Evolutionary conservation across 1,140 invertebrate species (phyloP), one percentile per base, ranked within the genome.

Genomic region (Cephus cinctus): DNA sequence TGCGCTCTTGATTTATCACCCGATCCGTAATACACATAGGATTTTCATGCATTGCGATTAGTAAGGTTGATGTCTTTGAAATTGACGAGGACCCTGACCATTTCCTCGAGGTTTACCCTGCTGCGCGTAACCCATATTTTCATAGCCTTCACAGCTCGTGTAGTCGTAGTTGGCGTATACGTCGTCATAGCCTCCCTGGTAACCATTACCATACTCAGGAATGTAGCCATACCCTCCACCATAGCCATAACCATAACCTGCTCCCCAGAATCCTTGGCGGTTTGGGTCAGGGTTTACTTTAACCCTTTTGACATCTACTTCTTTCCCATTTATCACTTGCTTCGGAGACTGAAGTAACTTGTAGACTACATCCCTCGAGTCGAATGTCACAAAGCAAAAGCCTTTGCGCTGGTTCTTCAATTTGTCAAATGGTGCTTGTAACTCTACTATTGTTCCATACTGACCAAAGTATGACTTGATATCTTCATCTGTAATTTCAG

Each of bases 351-450:
- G 83, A 14, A 85, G 63, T n/a, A 84, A 70, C 45, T 82, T 78
- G 52, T 83, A 81, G 4, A 83, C 83, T 2, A 83, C 79, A 36
- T 83, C 79, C 48, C 81, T 80, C 4, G 81, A 79, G 35, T 85
- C 83, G 61, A 85, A 86, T 1, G 83, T 84, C 25, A 86, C 80
- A 57, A 86, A 86, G 57, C 83, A 85, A 56, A 85, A 86, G 4
- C 81, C 81, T 54, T 84, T 80, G 21, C 83, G 71, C 41, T 85
- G 82, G 57, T 86, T 86, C 61, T 86, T 86, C 51, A 78, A 76
- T 59, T 86, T 86, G 63, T 87, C 85, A 57, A 83, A 84, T n/a
- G 86, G 85, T n/a, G 83, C 76, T 61, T 87, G 84, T 12, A 87
- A 63, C 54, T 86, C 83, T 4, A 82, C 79, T 22, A 87, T 81